Evolutionary conservation across 2,888 invertebrate species (phyloP), one percentile per base, ranked within the genome.

Genomic region (Heliconius aoede): DNA sequence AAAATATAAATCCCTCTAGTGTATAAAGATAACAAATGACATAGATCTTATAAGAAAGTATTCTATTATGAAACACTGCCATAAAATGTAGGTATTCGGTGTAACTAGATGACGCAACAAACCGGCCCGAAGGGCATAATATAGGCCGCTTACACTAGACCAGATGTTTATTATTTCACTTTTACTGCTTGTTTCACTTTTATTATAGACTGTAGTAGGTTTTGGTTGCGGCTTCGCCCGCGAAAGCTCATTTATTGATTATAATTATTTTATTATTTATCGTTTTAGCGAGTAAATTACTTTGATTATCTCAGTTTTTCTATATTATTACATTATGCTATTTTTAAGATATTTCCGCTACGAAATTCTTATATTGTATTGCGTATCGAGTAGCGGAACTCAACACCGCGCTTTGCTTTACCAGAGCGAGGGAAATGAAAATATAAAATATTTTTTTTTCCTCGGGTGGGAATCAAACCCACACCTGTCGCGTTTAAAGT

Each of bases 71-170:
- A 73, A 76, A 76, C 73, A 69, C 51, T 21, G n/a, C 46, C 18
- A 55, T n/a, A n/a, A 77, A 71, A 58, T 58, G 76, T 58, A n/a
- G 55, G 3, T 55, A 72, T 76, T 69, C 24, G 60, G 40, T 72
- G 60, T 61, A 26, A 69, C 55, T 26, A 65, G 68, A 76, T 82
- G 80, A 79, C 74, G 79, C 76, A 78, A 79, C 65, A 36, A 83
- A 86, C 84, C 84, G 82, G 84, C 83, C 81, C 80, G 83, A 86
- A 86, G 87, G 88, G 86, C 85, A 83, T 76, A 82, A 88, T 85
- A 80, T 87, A 81, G 88, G 85, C 81, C 85, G 73, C 77, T 74
- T 36, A 73, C 62, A 61, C 61, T 76, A 36, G 62, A 64, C 21
- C 67, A 67, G 40, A 32, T 36, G 36, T 26, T 75, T 62, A 55